Evolutionary conservation across 2,888 invertebrate species (phyloP).

Genomic region (Cyrtodaria siliqua): DNA sequence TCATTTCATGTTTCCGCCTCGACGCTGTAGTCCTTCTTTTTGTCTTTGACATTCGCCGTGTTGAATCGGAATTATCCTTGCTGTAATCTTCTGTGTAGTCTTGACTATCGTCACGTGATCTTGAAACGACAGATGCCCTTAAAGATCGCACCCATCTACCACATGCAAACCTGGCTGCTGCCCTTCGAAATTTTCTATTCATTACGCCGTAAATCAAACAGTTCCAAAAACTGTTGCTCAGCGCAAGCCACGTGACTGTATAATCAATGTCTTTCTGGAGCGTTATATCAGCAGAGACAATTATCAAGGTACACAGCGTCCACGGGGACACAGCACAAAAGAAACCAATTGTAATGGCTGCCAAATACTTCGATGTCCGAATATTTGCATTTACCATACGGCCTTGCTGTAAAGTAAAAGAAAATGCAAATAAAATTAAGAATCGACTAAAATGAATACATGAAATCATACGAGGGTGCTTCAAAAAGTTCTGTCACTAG

Average conservation of each 20-base stretch:
- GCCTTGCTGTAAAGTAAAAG: background rate
- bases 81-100: constrained; percentile 27
- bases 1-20: no score
- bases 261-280: constrained; percentile 60
- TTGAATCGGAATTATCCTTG: no score
- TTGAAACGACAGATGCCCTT: constrained; percentile 16
- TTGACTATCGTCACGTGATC: constrained; percentile 29
- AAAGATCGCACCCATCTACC: constrained; percentile 45
- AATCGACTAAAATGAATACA: no score
- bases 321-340: constrained; percentile 66
- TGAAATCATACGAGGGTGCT: no score
- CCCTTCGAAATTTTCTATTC: constrained; percentile 52
- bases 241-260: constrained; percentile 63
- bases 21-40: no score
- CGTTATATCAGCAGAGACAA: constrained; percentile 47
- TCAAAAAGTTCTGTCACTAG: no score
- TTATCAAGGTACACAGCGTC: constrained; percentile 60
- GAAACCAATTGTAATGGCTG: constrained; percentile 62
- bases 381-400: background rate
- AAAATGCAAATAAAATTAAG: no score
- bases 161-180: constrained; percentile 49
- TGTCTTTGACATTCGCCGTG: no score
- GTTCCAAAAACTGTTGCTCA: constrained; percentile 70
- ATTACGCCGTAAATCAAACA: constrained; percentile 60
- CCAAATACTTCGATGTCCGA: constrained; percentile 50